A percentile compares a stretch with the other conserved stretches of the same genome.
Evolutionary conservation across 2,797 vertebrate genomes (phyloP).

Genomic region (Schizothorax lantsangensis): DNA sequence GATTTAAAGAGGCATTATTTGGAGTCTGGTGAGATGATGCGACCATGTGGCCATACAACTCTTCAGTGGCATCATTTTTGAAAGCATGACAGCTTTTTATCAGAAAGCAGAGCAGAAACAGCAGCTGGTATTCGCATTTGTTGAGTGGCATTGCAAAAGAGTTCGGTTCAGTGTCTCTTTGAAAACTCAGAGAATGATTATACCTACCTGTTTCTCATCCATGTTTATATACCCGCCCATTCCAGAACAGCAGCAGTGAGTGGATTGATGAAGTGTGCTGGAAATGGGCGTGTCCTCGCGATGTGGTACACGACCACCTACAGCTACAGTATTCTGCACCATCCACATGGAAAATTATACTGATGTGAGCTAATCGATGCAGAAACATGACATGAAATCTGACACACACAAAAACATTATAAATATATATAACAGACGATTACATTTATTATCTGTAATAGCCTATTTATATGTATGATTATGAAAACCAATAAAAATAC

Average conservation of each 20-base stretch:
- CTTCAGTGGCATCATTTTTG: conserved; percentile 91
- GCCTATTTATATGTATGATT: neutral
- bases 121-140: conserved; percentile 74
- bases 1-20: conserved; percentile 82
- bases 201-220: conserved; percentile 48
- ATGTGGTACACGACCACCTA: conserved; percentile 27
- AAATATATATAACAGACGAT: neutral
- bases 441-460: neutral
- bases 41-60: conserved; percentile 73
- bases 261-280: conserved; percentile 34
- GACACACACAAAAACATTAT: neutral
- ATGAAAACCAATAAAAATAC: neutral
- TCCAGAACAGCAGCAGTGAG: conserved; percentile 40
- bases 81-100: conserved; percentile 80
- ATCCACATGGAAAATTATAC: neutral
- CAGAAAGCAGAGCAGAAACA: conserved; percentile 79
- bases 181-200: conserved; percentile 31
- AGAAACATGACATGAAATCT: neutral
- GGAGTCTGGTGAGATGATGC: conserved; percentile 70
- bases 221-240: conserved; percentile 54
- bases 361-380: neutral
- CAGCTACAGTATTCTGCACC: conserved; percentile 10
- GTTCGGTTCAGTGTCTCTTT: conserved; percentile 32
- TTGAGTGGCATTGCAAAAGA: conserved; percentile 78
- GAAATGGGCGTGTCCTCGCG: conserved; percentile 46